Conservation (phyloP, 2,888 invertebrate species). For the Callyntrura sp. region DNA sequence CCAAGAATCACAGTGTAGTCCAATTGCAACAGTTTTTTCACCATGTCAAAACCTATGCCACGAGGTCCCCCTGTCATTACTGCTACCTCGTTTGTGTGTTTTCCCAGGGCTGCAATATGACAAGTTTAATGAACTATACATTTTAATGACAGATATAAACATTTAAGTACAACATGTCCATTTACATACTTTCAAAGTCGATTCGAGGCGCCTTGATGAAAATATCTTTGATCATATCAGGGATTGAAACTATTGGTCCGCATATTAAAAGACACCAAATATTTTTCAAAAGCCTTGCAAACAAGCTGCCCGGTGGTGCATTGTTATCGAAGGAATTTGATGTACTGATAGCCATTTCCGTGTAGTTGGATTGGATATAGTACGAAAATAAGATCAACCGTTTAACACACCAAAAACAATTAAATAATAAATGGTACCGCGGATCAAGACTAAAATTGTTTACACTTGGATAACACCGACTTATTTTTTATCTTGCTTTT, state of each 20-base stretch:
- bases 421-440: no score
- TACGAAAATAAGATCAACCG: no score
- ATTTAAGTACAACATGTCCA: background rate
- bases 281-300: conserved; percentile 36
- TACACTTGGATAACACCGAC: no score
- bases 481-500: no score
- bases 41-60: conserved; percentile 67
- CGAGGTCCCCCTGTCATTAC: conserved; percentile 67
- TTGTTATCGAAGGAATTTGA: no score
- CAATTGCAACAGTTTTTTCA: conserved; percentile 68
- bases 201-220: conserved; percentile 45
- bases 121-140: no score
- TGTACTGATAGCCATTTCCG: no score
- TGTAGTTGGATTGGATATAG: no score
- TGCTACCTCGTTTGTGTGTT: conserved; percentile 18
- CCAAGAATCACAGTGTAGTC: conserved; percentile 74
- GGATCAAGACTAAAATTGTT: no score
- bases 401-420: no score
- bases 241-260: conserved; percentile 14
- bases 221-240: conserved; percentile 50
- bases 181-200: conserved; percentile 46
- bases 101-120: conserved; percentile 2
- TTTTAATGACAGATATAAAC: no score
- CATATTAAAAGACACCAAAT: conserved; percentile 26
- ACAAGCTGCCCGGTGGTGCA: conserved; percentile 39